These are phyloP conservation scores for Euura lappo DNA, from an alignment of 1,140 invertebrate genomes.

Conservation along the genomic window DNA sequence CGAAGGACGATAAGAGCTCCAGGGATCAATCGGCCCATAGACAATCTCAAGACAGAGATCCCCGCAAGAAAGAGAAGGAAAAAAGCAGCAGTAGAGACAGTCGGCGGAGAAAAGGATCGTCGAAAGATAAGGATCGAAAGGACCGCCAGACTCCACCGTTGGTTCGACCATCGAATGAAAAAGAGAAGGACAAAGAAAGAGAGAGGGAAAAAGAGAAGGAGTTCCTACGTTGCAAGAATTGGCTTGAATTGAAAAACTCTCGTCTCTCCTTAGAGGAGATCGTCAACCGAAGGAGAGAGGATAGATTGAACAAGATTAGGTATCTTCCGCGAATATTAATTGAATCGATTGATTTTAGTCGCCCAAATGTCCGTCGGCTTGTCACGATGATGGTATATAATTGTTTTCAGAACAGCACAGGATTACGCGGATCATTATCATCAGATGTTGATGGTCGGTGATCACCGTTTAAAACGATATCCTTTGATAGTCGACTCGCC, in stretches of 20 bases:
- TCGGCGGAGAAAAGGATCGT: constrained; percentile 35
- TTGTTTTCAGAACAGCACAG: constrained; percentile 43
- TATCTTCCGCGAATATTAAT: constrained; percentile 18
- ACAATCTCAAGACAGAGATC: not conserved
- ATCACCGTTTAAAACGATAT: constrained; percentile 37
- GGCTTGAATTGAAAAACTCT: constrained; percentile 46
- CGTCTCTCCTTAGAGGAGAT: constrained; percentile 44
- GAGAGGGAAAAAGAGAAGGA: constrained; percentile 40
- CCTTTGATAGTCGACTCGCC: constrained; percentile 41
- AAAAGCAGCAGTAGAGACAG: constrained; percentile 25
- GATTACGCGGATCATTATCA: constrained; percentile 49
- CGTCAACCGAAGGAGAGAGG: constrained; percentile 34
- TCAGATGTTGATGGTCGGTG: constrained; percentile 52
- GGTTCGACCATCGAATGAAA: constrained; percentile 30
- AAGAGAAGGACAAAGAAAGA: constrained; percentile 33
- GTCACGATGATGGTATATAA: not conserved
- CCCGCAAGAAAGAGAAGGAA: constrained; percentile 10
- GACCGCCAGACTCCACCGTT: not conserved
- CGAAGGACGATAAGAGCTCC: not conserved
- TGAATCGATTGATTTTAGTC: not conserved
- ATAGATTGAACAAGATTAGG: constrained; percentile 40
- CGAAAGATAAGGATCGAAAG: constrained; percentile 31
- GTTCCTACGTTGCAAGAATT: constrained; percentile 38
- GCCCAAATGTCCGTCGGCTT: no score
- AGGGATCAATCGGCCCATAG: not conserved